These are phyloP conservation scores for Triplophysa rosa DNA, from an alignment of 2,113 vertebrate species.

Conservation along the genomic window DNA sequence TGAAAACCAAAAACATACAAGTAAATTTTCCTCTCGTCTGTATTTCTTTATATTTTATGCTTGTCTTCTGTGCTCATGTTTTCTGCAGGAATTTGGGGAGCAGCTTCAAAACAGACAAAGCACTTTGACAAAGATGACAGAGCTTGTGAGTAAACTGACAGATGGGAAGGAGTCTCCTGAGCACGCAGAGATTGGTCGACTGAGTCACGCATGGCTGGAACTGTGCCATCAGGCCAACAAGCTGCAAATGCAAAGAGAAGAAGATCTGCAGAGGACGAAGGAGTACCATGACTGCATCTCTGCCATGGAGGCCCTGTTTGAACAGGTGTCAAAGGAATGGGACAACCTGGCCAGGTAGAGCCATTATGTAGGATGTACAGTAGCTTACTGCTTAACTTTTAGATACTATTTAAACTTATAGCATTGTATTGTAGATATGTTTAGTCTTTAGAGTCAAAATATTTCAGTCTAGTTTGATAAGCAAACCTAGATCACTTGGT, in stretches of 20 bases:
- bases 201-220: conserved; percentile 86
- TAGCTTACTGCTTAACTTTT: no score
- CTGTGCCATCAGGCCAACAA: conserved; percentile 82
- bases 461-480: no score
- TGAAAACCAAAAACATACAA: no score
- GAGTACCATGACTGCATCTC: conserved; percentile 85
- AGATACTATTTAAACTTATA: no score
- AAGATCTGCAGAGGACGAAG: conserved; percentile 85
- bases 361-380: conserved; percentile 57
- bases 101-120: conserved; percentile 84
- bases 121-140: conserved; percentile 79
- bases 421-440: no score
- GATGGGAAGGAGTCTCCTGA: conserved; percentile 86
- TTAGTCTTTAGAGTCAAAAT: no score
- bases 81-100: conserved; percentile 83
- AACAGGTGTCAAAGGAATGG: conserved; percentile 93
- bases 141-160: conserved; percentile 83
- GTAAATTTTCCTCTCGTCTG: no score
- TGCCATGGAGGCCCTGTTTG: conserved; percentile 85
- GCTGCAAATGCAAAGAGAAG: conserved; percentile 83
- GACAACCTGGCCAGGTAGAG: conserved; percentile 94
- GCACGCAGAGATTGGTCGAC: conserved; percentile 81
- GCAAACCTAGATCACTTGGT: no score
- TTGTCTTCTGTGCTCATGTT: conserved; percentile 13
- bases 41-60: not conserved